Conservation (phyloP, 2,888 invertebrate species). For the Lasioglossum morio region DNA sequence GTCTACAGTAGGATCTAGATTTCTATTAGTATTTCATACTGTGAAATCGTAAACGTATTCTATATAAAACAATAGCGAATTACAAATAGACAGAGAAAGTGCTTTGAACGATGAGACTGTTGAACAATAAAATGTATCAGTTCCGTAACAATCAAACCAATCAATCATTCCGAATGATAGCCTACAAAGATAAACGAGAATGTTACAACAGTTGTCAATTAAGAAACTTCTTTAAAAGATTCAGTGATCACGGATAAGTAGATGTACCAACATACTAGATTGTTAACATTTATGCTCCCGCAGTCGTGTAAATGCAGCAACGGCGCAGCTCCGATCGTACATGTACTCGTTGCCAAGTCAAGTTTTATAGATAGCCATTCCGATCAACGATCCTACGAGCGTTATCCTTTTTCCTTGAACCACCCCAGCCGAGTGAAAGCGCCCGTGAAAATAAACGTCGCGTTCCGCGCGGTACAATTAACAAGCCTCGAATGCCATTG, state of each 20-base stretch:
- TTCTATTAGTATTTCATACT: background rate
- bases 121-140: background rate
- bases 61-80: background rate
- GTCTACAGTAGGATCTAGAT: background rate
- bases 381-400: background rate
- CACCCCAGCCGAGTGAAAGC: slow-evolving; percentile 28
- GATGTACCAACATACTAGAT: background rate
- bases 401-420: slow-evolving; percentile 4
- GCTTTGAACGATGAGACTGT: background rate
- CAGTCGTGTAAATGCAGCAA: background rate
- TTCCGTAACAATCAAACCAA: background rate
- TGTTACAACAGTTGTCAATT: background rate
- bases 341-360: background rate
- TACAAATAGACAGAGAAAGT: background rate
- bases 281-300: background rate
- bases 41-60: background rate
- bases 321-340: background rate
- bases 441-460: slow-evolving; percentile 18
- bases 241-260: background rate
- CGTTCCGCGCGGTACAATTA: slow-evolving; percentile 2
- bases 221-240: background rate
- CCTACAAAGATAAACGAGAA: background rate
- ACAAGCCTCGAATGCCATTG: slow-evolving; percentile 3
- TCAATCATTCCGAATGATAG: background rate
- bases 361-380: background rate